Evolutionary conservation across 2,113 vertebrate genomes (phyloP).

Genomic region (Ranitomeya imitator): DNA sequence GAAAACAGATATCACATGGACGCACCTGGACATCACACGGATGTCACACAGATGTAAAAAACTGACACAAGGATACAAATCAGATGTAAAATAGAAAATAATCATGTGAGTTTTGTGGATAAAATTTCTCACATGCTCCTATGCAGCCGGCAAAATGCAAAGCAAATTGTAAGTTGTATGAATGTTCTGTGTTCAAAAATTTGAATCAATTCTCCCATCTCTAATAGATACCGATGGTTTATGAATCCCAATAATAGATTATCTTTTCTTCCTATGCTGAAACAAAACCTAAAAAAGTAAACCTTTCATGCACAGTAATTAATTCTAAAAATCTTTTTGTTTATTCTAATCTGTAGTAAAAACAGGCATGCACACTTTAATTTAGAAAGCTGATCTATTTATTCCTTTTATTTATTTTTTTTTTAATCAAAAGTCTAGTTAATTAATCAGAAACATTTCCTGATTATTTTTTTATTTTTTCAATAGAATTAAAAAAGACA

Average conservation of each 20-base stretch:
- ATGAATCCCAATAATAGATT: not conserved
- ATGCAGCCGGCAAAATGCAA: too few relatives aligned
- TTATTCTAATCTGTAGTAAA: not conserved
- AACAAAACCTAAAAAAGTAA: not conserved
- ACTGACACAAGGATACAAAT: too few relatives aligned
- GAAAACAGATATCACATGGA: too few relatives aligned
- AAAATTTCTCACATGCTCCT: too few relatives aligned
- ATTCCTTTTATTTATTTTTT: not conserved
- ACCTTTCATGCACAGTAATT: not conserved
- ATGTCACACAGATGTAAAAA: too few relatives aligned
- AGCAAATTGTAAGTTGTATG: too few relatives aligned
- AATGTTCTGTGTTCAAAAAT: too few relatives aligned
- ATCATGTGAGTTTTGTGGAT: too few relatives aligned
- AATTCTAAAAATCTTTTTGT: not conserved
- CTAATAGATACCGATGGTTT: not conserved
- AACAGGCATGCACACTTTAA: not conserved
- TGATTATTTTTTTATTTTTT: conserved; percentile 82
- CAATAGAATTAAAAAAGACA: conserved; percentile 81
- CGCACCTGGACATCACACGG: too few relatives aligned
- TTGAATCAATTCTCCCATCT: too few relatives aligned
- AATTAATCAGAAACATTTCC: conserved; percentile 11
- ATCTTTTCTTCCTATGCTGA: not conserved
- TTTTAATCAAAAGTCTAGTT: conserved; percentile 63
- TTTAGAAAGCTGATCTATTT: not conserved
- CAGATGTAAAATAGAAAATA: too few relatives aligned